Evolutionary conservation across 2,888 invertebrate genomes (phyloP).

Genomic region (Pseudolycoriella hygida): DNA sequence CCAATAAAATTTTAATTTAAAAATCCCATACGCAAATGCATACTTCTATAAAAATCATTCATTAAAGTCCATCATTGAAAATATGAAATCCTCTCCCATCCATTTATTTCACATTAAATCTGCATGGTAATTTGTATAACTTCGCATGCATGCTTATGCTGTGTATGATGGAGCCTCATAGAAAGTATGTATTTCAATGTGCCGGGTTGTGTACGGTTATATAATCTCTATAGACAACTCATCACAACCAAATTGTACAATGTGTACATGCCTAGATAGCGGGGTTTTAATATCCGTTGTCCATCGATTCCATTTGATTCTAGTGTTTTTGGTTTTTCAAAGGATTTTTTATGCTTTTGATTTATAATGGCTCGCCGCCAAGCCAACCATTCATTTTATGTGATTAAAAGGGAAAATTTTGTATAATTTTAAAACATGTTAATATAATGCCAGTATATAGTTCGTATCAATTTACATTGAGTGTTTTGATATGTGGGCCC

Average conservation of each 20-base stretch:
- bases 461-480: not conserved
- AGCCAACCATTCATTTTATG: slow-evolving; percentile 16
- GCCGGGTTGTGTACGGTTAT: too few species aligned
- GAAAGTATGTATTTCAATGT: too few species aligned
- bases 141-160: too few species aligned
- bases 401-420: slow-evolving; percentile 13
- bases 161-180: too few species aligned
- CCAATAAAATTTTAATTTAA: too few species aligned
- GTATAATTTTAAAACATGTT: slow-evolving; percentile 3
- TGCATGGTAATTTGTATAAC: too few species aligned
- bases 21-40: too few species aligned
- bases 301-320: slow-evolving; percentile 13
- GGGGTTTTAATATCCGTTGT: slow-evolving; percentile 13
- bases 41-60: too few species aligned
- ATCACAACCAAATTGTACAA: not conserved
- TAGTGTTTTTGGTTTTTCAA: slow-evolving; percentile 13
- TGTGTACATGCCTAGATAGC: not conserved
- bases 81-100: too few species aligned
- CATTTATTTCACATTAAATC: too few species aligned
- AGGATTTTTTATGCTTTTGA: slow-evolving; percentile 14
- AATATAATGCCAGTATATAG: not conserved
- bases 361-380: slow-evolving; percentile 17
- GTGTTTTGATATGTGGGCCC: not conserved
- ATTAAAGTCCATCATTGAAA: too few species aligned
- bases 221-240: too few species aligned